phyloP scores from a whole-genome alignment of 2,888 invertebrate species.

The Cephus pulcher region DNA sequence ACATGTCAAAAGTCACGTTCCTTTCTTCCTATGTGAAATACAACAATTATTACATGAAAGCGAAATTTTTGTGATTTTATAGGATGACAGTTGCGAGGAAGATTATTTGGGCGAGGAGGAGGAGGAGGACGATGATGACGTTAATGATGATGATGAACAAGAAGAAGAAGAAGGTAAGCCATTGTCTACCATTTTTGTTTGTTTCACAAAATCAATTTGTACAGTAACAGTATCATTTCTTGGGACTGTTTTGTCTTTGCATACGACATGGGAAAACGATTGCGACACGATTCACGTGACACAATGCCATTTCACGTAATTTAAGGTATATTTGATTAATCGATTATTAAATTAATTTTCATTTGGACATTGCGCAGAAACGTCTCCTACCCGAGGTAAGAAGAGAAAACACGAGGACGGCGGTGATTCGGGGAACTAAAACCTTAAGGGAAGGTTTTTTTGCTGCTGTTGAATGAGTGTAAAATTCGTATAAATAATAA shows the following conservation, averaged over 20 bases:
- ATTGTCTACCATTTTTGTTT: background rate
- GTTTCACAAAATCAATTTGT: too few species aligned
- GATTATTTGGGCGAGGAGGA: constrained; percentile 76
- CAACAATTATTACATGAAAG: background rate
- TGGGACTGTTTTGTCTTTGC: background rate
- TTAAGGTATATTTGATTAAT: background rate
- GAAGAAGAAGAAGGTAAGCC: constrained; percentile 66
- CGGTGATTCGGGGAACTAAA: constrained; percentile 64
- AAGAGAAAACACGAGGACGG: constrained; percentile 81
- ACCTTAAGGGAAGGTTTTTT: constrained; percentile 40
- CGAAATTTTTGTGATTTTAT: constrained; percentile 31
- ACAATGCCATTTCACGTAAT: background rate
- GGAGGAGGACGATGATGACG: constrained; percentile 72
- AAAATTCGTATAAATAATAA: constrained; percentile 63
- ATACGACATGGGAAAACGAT: constrained; percentile 49
- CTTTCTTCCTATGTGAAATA: constrained; percentile 9
- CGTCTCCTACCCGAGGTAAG: constrained; percentile 74
- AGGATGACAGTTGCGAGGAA: constrained; percentile 71
- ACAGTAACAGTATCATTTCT: background rate
- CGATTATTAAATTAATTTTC: background rate
- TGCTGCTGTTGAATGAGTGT: constrained; percentile 61
- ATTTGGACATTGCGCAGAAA: constrained; percentile 52
- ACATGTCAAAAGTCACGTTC: constrained; percentile 1
- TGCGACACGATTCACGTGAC: constrained; percentile 63
- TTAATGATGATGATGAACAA: constrained; percentile 62